Evolutionary conservation across 2,888 invertebrate species (phyloP).

Genomic region (Bruchidius siliquastri): DNA sequence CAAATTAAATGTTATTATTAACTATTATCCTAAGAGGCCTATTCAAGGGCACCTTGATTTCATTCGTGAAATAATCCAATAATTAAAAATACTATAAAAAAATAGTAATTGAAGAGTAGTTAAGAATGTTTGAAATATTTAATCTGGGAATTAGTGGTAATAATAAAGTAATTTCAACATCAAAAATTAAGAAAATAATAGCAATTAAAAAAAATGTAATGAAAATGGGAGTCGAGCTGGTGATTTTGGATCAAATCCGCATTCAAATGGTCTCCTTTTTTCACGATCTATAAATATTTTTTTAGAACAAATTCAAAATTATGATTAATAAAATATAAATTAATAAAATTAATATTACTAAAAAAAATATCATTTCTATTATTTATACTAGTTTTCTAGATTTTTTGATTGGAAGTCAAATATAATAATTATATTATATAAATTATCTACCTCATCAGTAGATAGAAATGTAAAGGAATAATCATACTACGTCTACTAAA

Average conservation of each 20-base stretch:
- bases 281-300: slow-evolving; percentile 57
- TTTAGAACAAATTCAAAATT: slow-evolving; percentile 50
- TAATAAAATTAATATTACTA: slow-evolving; percentile 48
- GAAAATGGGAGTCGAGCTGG: slow-evolving; percentile 55
- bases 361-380: slow-evolving; percentile 41
- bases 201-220: slow-evolving; percentile 62
- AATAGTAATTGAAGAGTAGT: slow-evolving; percentile 31
- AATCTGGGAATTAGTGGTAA: slow-evolving; percentile 53
- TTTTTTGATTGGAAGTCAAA: slow-evolving; percentile 69
- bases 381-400: slow-evolving; percentile 58
- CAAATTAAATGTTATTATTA: slow-evolving; percentile 50
- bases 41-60: slow-evolving; percentile 59
- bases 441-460: slow-evolving; percentile 66
- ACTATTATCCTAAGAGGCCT: slow-evolving; percentile 47
- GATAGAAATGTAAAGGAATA: slow-evolving; percentile 48
- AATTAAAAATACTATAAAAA: slow-evolving; percentile 52
- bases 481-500: slow-evolving; percentile 62
- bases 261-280: slow-evolving; percentile 63
- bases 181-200: slow-evolving; percentile 69
- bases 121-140: slow-evolving; percentile 36
- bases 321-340: slow-evolving; percentile 50
- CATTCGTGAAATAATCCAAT: slow-evolving; percentile 53
- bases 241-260: slow-evolving; percentile 56
- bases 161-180: slow-evolving; percentile 65
- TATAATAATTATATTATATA: slow-evolving; percentile 67